phyloP scores from a whole-genome alignment of 2,888 invertebrate genomes.

The Machimus atricapillus region DNA sequence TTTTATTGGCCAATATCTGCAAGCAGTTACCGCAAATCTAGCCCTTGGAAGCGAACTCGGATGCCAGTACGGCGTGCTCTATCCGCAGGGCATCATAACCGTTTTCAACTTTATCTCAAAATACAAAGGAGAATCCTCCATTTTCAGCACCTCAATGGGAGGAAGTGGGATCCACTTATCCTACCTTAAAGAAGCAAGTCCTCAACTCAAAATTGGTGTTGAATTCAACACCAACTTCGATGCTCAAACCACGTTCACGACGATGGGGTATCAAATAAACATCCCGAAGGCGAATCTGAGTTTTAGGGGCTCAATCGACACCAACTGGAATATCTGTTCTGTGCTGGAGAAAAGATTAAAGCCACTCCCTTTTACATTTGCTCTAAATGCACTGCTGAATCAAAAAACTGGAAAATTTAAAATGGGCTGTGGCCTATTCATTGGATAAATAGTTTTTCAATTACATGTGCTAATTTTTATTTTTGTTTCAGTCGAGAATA shows the following conservation, averaged over 20 bases:
- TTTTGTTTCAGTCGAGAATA: neutral
- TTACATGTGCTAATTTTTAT: neutral
- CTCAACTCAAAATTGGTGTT: slow-evolving; percentile 38
- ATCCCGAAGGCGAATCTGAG: slow-evolving; percentile 39
- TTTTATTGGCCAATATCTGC: slow-evolving; percentile 40
- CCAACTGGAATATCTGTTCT: slow-evolving; percentile 44
- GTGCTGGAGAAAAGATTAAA: slow-evolving; percentile 41
- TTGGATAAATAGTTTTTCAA: neutral
- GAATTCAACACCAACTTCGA: slow-evolving; percentile 42
- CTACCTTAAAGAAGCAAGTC: slow-evolving; percentile 39
- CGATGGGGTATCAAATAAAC: slow-evolving; percentile 40
- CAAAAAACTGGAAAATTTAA: slow-evolving; percentile 43
- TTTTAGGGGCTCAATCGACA: slow-evolving; percentile 42
- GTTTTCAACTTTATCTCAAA: slow-evolving; percentile 25
- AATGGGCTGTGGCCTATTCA: slow-evolving; percentile 42
- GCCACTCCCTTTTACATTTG: slow-evolving; percentile 37
- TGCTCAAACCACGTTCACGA: slow-evolving; percentile 7
- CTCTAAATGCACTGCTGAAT: slow-evolving; percentile 43
- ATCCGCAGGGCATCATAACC: neutral
- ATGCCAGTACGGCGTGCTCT: neutral
- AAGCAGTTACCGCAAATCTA: slow-evolving; percentile 34
- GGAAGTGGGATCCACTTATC: slow-evolving; percentile 39
- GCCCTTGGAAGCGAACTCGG: slow-evolving; percentile 38
- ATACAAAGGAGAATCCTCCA: neutral
- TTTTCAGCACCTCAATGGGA: slow-evolving; percentile 30